A percentile compares a stretch with the other conserved stretches of the same genome.
These are phyloP conservation scores for Caenorhabditis sp. DNA, from an alignment of 2,888 invertebrate genomes.

Conservation along the genomic window DNA sequence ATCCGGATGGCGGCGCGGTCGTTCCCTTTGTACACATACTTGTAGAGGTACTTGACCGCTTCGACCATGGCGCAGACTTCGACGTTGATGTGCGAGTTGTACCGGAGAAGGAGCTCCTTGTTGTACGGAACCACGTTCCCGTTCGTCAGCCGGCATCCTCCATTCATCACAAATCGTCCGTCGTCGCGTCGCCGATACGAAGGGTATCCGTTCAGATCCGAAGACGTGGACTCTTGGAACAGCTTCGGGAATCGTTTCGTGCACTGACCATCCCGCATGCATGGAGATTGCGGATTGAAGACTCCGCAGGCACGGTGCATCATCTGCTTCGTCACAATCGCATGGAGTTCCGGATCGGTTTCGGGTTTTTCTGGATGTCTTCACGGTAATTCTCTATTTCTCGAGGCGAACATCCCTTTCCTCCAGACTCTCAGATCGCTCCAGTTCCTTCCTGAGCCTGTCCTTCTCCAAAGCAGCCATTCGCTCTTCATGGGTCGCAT, in stretches of 20 bases:
- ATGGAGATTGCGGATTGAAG: constrained; percentile 78
- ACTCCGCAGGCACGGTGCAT: constrained; percentile 77
- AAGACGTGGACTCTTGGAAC: constrained; percentile 75
- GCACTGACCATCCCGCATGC: constrained; percentile 83
- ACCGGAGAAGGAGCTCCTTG: constrained; percentile 64
- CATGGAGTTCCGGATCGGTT: constrained; percentile 63
- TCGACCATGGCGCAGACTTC: constrained; percentile 78
- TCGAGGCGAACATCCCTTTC: too few species aligned
- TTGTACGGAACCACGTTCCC: constrained; percentile 83
- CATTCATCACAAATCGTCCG: constrained; percentile 75
- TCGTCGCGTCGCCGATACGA: constrained; percentile 78
- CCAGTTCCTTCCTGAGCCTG: too few species aligned
- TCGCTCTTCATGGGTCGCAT: too few species aligned
- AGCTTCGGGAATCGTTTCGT: constrained; percentile 83
- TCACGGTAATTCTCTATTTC: too few species aligned
- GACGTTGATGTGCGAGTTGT: constrained; percentile 76
- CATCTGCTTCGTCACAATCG: constrained; percentile 69
- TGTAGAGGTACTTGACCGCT: constrained; percentile 40
- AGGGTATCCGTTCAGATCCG: constrained; percentile 82
- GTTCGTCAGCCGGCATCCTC: neutral
- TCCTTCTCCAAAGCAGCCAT: too few species aligned
- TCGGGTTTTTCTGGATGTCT: too few species aligned
- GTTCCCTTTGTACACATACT: constrained; percentile 73
- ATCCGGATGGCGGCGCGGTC: constrained; percentile 38
- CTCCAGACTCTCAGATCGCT: too few species aligned